A percentile compares a stretch with the other conserved stretches of the same genome.
These are phyloP conservation scores for Cosmia pyralina DNA, from an alignment of 2,888 invertebrate species.

Conservation along the genomic window DNA sequence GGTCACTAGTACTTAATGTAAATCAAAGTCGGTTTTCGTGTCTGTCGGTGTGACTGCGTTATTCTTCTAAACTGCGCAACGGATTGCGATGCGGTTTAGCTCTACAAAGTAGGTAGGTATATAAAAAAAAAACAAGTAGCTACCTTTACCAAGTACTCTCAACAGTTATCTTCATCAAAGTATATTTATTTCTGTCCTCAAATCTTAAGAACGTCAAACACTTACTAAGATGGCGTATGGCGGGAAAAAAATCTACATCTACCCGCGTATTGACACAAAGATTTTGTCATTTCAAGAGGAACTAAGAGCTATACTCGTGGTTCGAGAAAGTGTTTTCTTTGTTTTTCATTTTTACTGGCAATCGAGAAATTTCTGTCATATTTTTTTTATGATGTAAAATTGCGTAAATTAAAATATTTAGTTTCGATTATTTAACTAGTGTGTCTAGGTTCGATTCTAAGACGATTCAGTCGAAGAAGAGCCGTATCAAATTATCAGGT, in stretches of 20 bases:
- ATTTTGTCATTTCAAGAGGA: slow-evolving; percentile 69
- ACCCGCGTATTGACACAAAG: slow-evolving; percentile 78
- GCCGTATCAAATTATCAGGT: too few relatives aligned
- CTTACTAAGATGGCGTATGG: slow-evolving; percentile 66
- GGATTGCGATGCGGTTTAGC: background rate
- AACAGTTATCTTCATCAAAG: slow-evolving; percentile 71
- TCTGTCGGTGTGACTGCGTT: too few relatives aligned
- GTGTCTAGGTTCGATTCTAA: too few relatives aligned
- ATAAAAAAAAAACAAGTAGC: slow-evolving; percentile 63
- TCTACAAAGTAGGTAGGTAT: background rate
- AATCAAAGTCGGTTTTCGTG: too few relatives aligned
- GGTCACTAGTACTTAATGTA: too few relatives aligned
- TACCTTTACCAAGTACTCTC: slow-evolving; percentile 62
- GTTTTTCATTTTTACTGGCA: slow-evolving; percentile 35
- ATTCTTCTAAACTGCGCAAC: too few relatives aligned
- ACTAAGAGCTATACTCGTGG: slow-evolving; percentile 47
- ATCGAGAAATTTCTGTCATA: background rate
- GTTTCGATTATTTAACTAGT: too few relatives aligned
- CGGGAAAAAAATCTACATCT: slow-evolving; percentile 75
- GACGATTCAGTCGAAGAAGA: background rate
- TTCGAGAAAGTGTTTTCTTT: slow-evolving; percentile 28
- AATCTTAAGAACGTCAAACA: slow-evolving; percentile 77
- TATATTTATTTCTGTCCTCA: slow-evolving; percentile 73
- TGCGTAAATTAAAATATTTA: too few relatives aligned
- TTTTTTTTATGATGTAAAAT: background rate